Conservation (phyloP, 2,113 vertebrate genomes). For the Callipepla californica region DNA sequence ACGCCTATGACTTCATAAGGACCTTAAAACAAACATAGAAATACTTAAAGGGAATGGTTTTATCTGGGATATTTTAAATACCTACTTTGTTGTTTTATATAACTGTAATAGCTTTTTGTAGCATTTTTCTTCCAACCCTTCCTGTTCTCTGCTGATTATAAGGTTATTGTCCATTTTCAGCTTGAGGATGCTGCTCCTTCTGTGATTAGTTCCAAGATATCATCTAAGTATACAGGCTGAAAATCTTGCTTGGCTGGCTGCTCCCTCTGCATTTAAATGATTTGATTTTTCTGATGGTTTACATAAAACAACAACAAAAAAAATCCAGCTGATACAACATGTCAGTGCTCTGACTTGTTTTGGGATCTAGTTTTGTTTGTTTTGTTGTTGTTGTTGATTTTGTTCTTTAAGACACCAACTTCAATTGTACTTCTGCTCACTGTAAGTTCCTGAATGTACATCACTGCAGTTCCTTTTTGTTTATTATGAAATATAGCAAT, state of each 20-base stretch:
- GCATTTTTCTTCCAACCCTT: background rate
- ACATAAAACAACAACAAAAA: background rate
- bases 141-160: background rate
- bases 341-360: background rate
- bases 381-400: background rate
- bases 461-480: accelerated
- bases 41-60: background rate
- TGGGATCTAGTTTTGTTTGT: background rate
- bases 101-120: background rate
- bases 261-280: background rate
- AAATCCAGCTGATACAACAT: background rate
- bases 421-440: background rate
- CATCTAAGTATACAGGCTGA: background rate
- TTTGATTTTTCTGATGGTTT: background rate
- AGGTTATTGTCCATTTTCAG: accelerated
- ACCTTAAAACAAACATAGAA: background rate
- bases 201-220: background rate
- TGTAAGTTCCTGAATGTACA: background rate
- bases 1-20: background rate
- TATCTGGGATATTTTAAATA: background rate
- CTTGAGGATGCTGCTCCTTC: background rate
- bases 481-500: background rate
- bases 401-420: background rate
- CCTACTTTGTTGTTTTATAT: background rate
- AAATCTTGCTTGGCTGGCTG: background rate